Percentiles rank a stretch among this genome's conserved stretches.
Evolutionary conservation across 2,113 vertebrate species (phyloP).

Genomic region (Atractosteus spatula): DNA sequence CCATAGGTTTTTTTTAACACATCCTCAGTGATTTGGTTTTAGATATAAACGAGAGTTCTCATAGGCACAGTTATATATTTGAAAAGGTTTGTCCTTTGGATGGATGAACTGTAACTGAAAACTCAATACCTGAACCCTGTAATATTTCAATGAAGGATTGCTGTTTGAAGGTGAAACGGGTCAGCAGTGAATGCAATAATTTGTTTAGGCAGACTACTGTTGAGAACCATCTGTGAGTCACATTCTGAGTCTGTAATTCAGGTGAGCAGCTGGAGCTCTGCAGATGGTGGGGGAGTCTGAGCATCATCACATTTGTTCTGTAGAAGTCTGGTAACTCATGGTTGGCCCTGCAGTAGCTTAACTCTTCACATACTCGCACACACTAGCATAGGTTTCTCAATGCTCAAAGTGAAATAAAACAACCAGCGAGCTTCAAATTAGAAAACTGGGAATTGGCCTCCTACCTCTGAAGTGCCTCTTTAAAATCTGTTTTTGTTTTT

Average conservation of each 20-base stretch:
- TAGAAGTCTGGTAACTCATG: slow-evolving; percentile 32
- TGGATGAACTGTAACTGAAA: slow-evolving; percentile 41
- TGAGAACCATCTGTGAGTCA: slow-evolving; percentile 60
- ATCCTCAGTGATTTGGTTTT: background rate
- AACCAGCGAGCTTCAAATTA: too few species aligned
- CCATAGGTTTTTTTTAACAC: background rate
- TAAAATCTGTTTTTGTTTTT: too few species aligned
- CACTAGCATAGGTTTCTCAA: background rate
- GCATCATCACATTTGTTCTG: slow-evolving; percentile 22
- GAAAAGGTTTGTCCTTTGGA: background rate
- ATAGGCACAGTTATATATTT: background rate
- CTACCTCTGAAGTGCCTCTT: too few species aligned
- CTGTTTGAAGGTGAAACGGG: slow-evolving; percentile 61
- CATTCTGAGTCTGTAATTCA: slow-evolving; percentile 52
- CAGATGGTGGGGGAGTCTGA: slow-evolving; percentile 58
- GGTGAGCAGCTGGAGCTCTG: slow-evolving; percentile 67
- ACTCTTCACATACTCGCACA: background rate
- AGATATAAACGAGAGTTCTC: background rate
- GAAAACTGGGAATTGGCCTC: too few species aligned
- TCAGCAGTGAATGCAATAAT: slow-evolving; percentile 63
- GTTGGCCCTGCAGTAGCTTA: background rate
- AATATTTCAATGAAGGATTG: slow-evolving; percentile 33
- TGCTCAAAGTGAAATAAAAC: background rate
- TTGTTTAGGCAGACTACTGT: slow-evolving; percentile 67
- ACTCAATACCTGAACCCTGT: slow-evolving; percentile 42